Evolutionary conservation across 2,888 invertebrate genomes (phyloP).

Genomic region (Standfussiana lucernea): DNA sequence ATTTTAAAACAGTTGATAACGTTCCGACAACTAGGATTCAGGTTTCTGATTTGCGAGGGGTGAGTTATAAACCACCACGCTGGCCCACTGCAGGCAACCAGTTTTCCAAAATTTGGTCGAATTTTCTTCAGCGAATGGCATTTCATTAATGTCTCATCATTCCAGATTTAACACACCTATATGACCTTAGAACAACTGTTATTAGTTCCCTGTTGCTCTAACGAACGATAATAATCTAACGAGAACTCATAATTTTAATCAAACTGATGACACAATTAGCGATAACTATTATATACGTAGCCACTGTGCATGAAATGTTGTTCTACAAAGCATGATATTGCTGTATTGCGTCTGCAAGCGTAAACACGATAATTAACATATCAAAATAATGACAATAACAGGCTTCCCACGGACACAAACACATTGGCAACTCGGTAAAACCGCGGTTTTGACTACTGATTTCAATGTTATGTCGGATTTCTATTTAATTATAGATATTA

Average conservation of each 20-base stretch:
- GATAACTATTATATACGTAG: background rate
- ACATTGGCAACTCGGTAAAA: background rate
- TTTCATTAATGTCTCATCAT: background rate
- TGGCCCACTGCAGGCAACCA: background rate
- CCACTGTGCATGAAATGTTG: background rate
- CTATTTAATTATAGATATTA: background rate
- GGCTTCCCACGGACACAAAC: background rate
- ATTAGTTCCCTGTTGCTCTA: background rate
- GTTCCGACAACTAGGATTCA: background rate
- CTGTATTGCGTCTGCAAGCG: background rate
- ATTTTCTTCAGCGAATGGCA: background rate
- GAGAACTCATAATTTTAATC: background rate
- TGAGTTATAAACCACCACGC: background rate
- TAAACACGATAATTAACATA: constrained; percentile 23
- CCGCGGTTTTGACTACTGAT: constrained; percentile 2
- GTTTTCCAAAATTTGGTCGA: background rate
- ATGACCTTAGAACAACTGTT: background rate
- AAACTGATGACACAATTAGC: background rate
- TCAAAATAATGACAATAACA: constrained; percentile 18
- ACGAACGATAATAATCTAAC: background rate
- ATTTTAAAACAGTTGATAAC: background rate
- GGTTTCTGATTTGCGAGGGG: background rate
- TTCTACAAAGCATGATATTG: background rate
- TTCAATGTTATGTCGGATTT: constrained; percentile 11
- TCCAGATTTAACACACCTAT: background rate